Base-by-base conservation (phyloP, 2,797 vertebrate species). In the Anabacerthia variegaticeps region DNA sequence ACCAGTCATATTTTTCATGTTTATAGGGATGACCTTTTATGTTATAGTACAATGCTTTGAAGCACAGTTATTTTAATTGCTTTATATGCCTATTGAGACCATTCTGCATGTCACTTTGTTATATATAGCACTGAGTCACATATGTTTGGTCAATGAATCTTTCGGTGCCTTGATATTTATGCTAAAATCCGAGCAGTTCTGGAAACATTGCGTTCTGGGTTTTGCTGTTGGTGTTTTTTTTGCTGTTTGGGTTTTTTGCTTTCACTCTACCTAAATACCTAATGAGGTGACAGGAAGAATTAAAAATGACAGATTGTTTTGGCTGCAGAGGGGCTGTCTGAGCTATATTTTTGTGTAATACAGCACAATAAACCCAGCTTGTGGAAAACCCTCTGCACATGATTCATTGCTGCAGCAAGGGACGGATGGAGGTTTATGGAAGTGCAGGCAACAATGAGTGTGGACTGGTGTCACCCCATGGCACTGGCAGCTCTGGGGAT, bases 231-330 rank as follows among this genome's bases (percentile, higher is more conserved):
- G 12, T 75, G 7, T 3, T 1, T 39, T 37, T 78, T 55, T 61
- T 44, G 6, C 49, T 86, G 46, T 84, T 85, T 26, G 30, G 20
- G 7, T 51, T 89, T 93, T 96, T 96, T 91, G 85, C 91, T 95
- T 84, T 97, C 94, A 92, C 81, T 32, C 27, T 83, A 88, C 85
- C 93, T 72, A 22, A 92, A 95, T 91, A 95, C 93, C 95, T 97
- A 98, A 97, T 96, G 97, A 98, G 92, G 92, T 97, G 97, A 97
- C 97, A 97, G 97, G 89, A 97, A 97, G 95, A 97, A 98, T 98
- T 98, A 98, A 98, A 98, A 98, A 97, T 97, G 98, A 98, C 97
- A 97, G 93, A 98, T 94, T 91, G 92, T 96, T 97, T 91, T 95
- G 93, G 90, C 97, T 97, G 96, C 96, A 91, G 66, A 43, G 80